Base-by-base conservation (phyloP, 1,140 invertebrate genomes). In the Ceratitis capitata region DNA sequence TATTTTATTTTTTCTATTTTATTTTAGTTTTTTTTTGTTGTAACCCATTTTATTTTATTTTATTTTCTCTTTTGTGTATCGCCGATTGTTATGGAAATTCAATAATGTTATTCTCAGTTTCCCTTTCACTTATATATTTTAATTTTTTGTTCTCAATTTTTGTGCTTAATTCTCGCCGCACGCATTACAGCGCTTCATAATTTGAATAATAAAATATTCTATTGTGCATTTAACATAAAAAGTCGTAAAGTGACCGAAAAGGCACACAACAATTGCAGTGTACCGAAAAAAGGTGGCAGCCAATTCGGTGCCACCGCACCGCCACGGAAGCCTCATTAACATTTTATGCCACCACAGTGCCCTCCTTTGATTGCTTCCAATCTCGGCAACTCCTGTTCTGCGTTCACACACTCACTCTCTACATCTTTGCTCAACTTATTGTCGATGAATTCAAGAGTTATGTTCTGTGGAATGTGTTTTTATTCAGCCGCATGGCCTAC, bases 131-230 rank as follows among this genome's bases (percentile, higher is more conserved):
- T n/a, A n/a, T n/a, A n/a, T n/a, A n/a, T n/a, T 56, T 56, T 56
- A 6, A 4, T 23, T 7, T 2, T 9, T 56, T 56, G 5, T 53
- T n/a, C 3, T 53, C 45, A 47, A 47, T 47, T 61, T 35, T 69
- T 39, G 1, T 74, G 4, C 14, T 74, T 78, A 23, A 78, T 45
- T 78, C 69, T 45, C 69, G 35, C n/a, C 39, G 39, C 69, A n/a
- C 69, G 12, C 69, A 78, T 78, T 78, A 47, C 6, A 23, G 10
- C 16, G 19, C n/a, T n/a, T n/a, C 69, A 45, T 78, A 47, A 78
- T 78, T 78, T 78, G 39, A 78, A 78, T 78, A 78, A 78, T 78
- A 47, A 78, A 78, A 78, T 78, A 78, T 78, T 78, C 69, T 45
- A 78, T 78, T 78, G 39, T 78, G 23, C 23, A 78, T 45, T 78